A percentile compares a stretch with the other conserved stretches of the same genome.
Conservation (phyloP, 1,140 invertebrate genomes). For the Neocloeon triangulifer region DNA sequence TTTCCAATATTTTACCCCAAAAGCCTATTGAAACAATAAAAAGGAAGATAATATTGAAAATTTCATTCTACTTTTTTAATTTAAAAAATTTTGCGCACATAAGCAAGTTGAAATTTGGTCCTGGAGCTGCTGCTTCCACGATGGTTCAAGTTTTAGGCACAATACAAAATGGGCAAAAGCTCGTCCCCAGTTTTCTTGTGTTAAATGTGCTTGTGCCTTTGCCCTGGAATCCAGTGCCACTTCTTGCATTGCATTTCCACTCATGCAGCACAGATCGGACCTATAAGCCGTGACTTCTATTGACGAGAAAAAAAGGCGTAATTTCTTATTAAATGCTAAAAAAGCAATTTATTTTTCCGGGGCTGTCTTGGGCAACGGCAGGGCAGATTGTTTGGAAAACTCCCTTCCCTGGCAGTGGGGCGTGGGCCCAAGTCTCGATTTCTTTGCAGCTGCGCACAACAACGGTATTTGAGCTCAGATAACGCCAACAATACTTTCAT, state of each 20-base stretch:
- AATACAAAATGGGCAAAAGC: conserved; percentile 19
- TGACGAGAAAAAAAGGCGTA: too few species aligned
- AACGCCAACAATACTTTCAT: too few species aligned
- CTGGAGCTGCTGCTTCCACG: conserved; percentile 15
- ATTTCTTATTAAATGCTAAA: too few species aligned
- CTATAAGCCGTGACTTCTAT: too few species aligned
- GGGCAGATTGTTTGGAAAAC: too few species aligned
- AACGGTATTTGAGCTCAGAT: too few species aligned
- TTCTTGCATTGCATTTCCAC: not conserved
- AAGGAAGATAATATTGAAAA: conserved; percentile 1
- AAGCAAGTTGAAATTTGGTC: conserved; percentile 14
- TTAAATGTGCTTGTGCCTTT: not conserved
- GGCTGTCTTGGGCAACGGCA: too few species aligned
- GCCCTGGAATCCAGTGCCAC: not conserved
- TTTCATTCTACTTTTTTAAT: not conserved
- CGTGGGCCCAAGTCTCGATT: too few species aligned
- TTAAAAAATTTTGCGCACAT: conserved; percentile 8
- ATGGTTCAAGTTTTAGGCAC: conserved; percentile 15
- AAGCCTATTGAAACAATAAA: conserved; percentile 7
- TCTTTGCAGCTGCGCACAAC: too few species aligned
- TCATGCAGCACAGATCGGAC: too few species aligned
- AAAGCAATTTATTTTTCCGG: too few species aligned
- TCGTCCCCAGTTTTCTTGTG: conserved; percentile 15
- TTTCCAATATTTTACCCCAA: conserved; percentile 8
- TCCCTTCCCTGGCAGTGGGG: too few species aligned